Evolutionary conservation across 2,113 vertebrate species (phyloP), one percentile per base, ranked within the genome.

Genomic region (Trinectes maculatus): DNA sequence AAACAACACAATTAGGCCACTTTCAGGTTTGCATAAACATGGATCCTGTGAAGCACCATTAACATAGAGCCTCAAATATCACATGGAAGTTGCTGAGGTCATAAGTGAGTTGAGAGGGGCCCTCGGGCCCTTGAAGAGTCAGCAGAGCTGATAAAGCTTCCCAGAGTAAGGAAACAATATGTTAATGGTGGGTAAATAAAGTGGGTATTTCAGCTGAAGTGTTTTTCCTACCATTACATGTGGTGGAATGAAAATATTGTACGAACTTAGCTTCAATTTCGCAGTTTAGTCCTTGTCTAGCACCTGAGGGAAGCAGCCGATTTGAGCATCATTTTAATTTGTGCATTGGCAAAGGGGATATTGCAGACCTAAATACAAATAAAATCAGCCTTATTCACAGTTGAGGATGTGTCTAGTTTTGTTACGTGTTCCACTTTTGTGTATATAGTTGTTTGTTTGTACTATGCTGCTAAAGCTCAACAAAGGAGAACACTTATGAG

Each of bases 361-460:
- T 36, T 60, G 26, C 37, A 68, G 58, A 11, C 16, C 39, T 47
- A 13, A 25, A 33, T 57, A 66, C 61, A 62, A 25, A 68, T 36
- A 48, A 54, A 64, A 64, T 36, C 18, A 15, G 12, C 10, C 13
- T 51, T 22, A 37, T 60, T 69, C 51, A 65, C 8, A 49, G 43
- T 25, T 25, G 36, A 56, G 3, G 44, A 39, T 68, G 26, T 68
- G 36, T 63, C 47, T 24, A 34, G 46, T 51, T 58, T 18, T 44
- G 55, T 40, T 49, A 64, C 68, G 8, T 44, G 44, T 25, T 74
- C 1, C 16, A 64, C 34, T 47, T 56, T 19, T 64, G 4, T 59
- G 18, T 60, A 63, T 68, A 62, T 61, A 40, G 47, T 64, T 76
- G 48, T 51, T n/a, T n/a, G n/a, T n/a, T n/a, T n/a, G n/a, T n/a